phyloP scores from a whole-genome alignment of 37 sponge, comb jelly and placozoan species.

The Oscarella lobularis region DNA sequence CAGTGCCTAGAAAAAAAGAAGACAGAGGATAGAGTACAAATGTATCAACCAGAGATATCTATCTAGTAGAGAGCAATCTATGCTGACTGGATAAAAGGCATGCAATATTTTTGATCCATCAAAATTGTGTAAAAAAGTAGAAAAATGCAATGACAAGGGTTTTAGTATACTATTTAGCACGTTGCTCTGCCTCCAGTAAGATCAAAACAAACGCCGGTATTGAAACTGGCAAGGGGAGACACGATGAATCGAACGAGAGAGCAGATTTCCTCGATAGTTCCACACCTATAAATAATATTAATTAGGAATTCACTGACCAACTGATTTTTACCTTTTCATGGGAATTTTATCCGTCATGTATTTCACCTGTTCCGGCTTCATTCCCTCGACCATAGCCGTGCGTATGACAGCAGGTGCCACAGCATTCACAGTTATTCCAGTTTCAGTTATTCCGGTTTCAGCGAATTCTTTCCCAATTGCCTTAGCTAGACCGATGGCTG shows the following conservation, averaged over 20 bases:
- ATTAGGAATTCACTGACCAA: no score
- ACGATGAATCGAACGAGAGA: slow-evolving; percentile 49
- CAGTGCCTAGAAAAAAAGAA: no score
- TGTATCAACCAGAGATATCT: no score
- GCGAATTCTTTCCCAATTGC: slow-evolving; percentile 60
- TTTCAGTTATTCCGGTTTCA: no score
- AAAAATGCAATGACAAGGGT: no score
- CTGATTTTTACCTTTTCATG: slow-evolving; percentile 32
- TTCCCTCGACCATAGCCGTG: slow-evolving; percentile 51
- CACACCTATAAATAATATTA: slow-evolving; percentile 32
- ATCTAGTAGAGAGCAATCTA: no score
- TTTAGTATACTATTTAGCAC: no score
- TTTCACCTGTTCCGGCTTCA: slow-evolving; percentile 42
- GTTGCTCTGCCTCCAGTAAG: slow-evolving; percentile 58
- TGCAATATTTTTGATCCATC: no score
- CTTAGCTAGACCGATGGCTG: slow-evolving; percentile 54
- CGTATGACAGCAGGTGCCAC: slow-evolving; percentile 54
- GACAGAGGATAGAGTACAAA: no score
- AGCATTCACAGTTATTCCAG: slow-evolving; percentile 50
- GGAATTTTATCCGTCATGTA: slow-evolving; percentile 65
- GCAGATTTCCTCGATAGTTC: slow-evolving; percentile 44
- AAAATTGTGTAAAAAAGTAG: no score
- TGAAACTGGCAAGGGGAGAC: slow-evolving; percentile 51
- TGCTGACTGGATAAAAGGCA: no score
- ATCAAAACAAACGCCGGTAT: slow-evolving; percentile 57